These are phyloP conservation scores for Pelecanus crispus DNA, from an alignment of 2,113 vertebrate genomes.

Conservation along the genomic window DNA sequence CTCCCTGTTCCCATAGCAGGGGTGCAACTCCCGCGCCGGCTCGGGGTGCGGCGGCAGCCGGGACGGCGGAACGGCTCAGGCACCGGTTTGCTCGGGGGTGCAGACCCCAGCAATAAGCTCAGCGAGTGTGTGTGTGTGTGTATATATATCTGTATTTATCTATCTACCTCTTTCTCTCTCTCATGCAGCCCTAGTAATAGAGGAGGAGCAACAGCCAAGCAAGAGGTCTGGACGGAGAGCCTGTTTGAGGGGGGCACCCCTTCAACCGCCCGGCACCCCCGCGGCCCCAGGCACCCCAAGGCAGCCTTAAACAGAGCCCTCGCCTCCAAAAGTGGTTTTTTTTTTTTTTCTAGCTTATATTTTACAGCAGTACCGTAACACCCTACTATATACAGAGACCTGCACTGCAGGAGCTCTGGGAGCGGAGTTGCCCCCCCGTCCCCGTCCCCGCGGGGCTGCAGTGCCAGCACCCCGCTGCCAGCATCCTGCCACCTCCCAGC, in stretches of 20 bases:
- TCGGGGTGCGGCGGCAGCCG: not conserved
- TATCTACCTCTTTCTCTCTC: not conserved
- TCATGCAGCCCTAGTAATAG: constrained; percentile 43
- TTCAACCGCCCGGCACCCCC: not conserved
- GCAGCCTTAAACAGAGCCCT: not conserved
- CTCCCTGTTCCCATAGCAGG: not conserved
- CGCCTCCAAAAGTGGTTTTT: not conserved
- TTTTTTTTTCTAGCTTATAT: not conserved
- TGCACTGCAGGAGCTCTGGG: not conserved
- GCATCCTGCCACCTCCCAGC: not conserved
- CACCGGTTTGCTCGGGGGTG: not conserved
- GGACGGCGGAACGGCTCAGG: not conserved
- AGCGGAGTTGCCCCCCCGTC: not conserved
- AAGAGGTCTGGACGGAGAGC: not conserved
- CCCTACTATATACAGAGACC: not conserved
- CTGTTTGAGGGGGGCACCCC: not conserved
- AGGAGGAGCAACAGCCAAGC: constrained; percentile 38
- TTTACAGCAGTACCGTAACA: constrained; percentile 40
- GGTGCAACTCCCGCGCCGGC: not conserved
- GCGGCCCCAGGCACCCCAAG: not conserved
- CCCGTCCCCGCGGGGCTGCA: not conserved
- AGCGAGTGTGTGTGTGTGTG: not conserved
- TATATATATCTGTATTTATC: not conserved
- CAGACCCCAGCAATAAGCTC: not conserved
- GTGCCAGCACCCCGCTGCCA: not conserved